A percentile compares a stretch with the other conserved stretches of the same genome.
phyloP scores from a whole-genome alignment of 2,888 invertebrate species.

The Agrochola lota region DNA sequence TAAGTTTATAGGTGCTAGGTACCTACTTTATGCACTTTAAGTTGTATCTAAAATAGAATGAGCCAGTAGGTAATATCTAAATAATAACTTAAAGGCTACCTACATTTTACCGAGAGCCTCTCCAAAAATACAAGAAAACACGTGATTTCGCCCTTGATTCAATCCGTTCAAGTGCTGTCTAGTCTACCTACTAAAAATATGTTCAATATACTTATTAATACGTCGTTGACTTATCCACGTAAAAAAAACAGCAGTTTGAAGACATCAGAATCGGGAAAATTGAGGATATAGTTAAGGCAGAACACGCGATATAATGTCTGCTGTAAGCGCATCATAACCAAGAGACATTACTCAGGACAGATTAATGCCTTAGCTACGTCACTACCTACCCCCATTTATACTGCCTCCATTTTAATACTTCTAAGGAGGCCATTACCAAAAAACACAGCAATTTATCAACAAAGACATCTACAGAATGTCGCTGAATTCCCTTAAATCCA shows the following conservation, averaged over 20 bases:
- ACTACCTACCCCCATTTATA: constrained; percentile 32
- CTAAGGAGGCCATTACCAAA: constrained; percentile 83
- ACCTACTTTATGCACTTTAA: too few species aligned
- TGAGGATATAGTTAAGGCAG: neutral
- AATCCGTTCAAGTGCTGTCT: neutral
- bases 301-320: neutral
- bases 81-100: neutral
- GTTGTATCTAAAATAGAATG: neutral
- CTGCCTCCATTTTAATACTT: constrained; percentile 67
- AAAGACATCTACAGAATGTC: constrained; percentile 81
- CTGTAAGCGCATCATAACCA: constrained; percentile 16
- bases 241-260: neutral
- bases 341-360: constrained; percentile 31
- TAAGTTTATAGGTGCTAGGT: neutral
- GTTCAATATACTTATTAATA: neutral
- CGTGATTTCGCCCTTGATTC: neutral
- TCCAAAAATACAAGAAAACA: neutral
- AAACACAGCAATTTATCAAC: constrained; percentile 87
- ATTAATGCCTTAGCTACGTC: constrained; percentile 43
- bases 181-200: neutral
- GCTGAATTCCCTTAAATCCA: constrained; percentile 80
- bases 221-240: neutral
- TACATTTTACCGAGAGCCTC: too few species aligned
- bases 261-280: neutral
- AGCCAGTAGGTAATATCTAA: neutral